Conservation (phyloP, 2,797 vertebrate species). For the Craterocephalus amniculus region DNA sequence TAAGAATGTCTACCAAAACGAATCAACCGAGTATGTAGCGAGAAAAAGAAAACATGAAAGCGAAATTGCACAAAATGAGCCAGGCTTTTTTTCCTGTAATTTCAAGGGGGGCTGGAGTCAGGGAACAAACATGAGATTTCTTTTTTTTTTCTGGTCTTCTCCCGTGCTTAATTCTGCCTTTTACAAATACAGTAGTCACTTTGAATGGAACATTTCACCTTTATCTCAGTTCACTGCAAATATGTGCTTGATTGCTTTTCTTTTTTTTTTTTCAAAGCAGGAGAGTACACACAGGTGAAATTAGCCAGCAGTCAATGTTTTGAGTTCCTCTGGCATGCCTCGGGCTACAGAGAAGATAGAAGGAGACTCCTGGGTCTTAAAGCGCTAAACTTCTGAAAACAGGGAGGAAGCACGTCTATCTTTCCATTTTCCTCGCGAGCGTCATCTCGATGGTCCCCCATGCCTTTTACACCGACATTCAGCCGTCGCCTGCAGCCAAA, state of each 20-base stretch:
- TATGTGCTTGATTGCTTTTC: conserved; percentile 45
- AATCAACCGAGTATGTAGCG: conserved; percentile 65
- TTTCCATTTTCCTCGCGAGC: conserved; percentile 62
- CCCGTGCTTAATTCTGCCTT: conserved; percentile 29
- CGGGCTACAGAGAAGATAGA: conserved; percentile 69
- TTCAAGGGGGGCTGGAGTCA: conserved; percentile 63
- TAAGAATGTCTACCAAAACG: conserved; percentile 76
- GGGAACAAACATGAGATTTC: conserved; percentile 51
- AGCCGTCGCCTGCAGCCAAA: conserved; percentile 73
- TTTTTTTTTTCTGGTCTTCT: conserved; percentile 39
- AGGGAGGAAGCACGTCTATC: conserved; percentile 71
- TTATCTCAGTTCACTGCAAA: conserved; percentile 50
- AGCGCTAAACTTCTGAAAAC: conserved; percentile 76
- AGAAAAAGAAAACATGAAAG: conserved; percentile 76
- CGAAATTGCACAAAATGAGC: conserved; percentile 76
- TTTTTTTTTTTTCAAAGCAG: conserved; percentile 22
- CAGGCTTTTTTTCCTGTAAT: conserved; percentile 58
- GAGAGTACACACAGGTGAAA: conserved; percentile 57
- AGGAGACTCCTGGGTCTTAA: conserved; percentile 69
- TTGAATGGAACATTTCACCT: conserved; percentile 38
- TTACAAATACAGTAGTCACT: conserved; percentile 38
- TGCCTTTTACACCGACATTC: conserved; percentile 65
- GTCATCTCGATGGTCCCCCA: conserved; percentile 61
- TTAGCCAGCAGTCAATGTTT: conserved; percentile 64
- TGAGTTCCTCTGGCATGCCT: conserved; percentile 74